Evolutionary conservation across 2,888 invertebrate species (phyloP), one percentile per base, ranked within the genome.

Genomic region (Sceliomorpha sp.): DNA sequence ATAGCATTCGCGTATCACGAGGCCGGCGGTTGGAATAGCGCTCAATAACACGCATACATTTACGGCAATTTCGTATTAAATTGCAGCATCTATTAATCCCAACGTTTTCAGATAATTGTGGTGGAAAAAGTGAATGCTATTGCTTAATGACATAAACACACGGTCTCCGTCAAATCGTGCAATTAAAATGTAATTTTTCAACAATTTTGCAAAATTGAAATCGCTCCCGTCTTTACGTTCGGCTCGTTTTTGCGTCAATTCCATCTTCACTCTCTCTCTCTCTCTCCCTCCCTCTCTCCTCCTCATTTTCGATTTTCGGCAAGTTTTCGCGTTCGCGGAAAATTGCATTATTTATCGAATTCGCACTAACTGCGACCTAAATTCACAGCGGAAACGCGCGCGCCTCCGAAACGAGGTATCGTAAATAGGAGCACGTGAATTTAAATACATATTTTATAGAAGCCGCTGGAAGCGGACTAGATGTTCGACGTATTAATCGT

Each of bases 1-100:
- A 69, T 48, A 69, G 47, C 48, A 62, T 58, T 58, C 51, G 45
- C 40, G 24, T 45, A 29, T 42, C 55, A 56, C 51, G 42, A 34
- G 10, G 10, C 34, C 3, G 14, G 12, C 34, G 42, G 50, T 29
- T 42, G 14, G 24, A 58, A 32, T 45, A 59, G 45, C 45, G 39
- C 47, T 51, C 58, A 27, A 45, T 36, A 59, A 53, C 27, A 34
- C 8, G 15, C 34, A 56, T 37, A 50, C 13, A 58, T 58, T 56
- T 68, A 56, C 26, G 34, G 32, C 53, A 39, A 50, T 53, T 45
- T 42, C 17, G 5, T 17, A 27, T 40, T 39, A 37, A 53, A 42
- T n/a, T n/a, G 53, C 36, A 29, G 36, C 37, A 48, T 24, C 48
- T 55, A 56, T 51, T 48, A 60, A 59, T 53, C 40, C 17, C 40